These are phyloP conservation scores for Vicugna pacos DNA, from an alignment of 2,113 vertebrate species.

Conservation along the genomic window DNA sequence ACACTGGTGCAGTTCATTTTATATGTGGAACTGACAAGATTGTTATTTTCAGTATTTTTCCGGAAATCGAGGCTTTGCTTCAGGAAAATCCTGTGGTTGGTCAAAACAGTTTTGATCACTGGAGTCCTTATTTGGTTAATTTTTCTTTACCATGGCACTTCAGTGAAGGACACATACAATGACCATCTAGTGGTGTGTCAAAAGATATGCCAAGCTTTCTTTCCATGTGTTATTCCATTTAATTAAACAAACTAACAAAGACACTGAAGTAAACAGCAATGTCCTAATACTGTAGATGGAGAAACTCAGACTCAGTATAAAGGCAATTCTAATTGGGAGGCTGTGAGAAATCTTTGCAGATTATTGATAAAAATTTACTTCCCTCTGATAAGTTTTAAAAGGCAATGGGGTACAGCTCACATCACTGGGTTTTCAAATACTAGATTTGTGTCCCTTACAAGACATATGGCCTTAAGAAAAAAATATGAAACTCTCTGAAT, in stretches of 20 bases:
- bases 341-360: not conserved
- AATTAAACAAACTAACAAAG: not conserved
- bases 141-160: not conserved
- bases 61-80: conserved; percentile 67
- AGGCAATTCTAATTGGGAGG: not conserved
- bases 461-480: not conserved
- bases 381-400: not conserved
- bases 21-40: conserved; percentile 57
- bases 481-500: not conserved
- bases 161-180: not conserved
- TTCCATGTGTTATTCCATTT: not conserved
- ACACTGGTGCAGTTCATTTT: conserved; percentile 57
- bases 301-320: not conserved
- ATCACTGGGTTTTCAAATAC: not conserved
- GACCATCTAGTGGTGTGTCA: not conserved
- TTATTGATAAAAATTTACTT: not conserved
- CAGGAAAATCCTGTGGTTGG: conserved; percentile 36
- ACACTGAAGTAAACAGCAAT: not conserved
- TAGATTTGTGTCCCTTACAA: not conserved
- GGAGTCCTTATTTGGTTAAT: conserved; percentile 25
- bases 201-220: not conserved
- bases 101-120: conserved; percentile 47
- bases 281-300: not conserved
- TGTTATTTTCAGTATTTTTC: conserved; percentile 81
- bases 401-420: not conserved